Evolutionary conservation across 1,140 invertebrate species (phyloP), one percentile per base, ranked within the genome.

Genomic region (Lasioglossum albipes): DNA sequence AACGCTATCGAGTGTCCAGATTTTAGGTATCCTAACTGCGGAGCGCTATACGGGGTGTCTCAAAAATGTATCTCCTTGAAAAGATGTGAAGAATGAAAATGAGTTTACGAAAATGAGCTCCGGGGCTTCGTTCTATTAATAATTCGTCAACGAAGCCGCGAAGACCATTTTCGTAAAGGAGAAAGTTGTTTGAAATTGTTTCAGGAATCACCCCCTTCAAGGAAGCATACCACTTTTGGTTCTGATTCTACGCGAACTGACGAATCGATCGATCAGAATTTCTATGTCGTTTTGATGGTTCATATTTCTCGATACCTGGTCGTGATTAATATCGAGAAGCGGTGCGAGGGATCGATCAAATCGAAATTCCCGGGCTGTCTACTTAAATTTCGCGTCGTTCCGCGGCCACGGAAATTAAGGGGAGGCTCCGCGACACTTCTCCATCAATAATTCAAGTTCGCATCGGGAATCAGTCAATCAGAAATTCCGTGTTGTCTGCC

Each of bases 401-500:
- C 7, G 36, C 65, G 42, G 36, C 13, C 36, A 6, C 16, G 7
- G 41, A 16, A 66, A 66, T 20, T 42, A 9, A 42, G 18, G 5
- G 18, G 31, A 9, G 57, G 1, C 31, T 0, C 10, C 31, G 31
- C 62, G 45, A 68, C 42, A 2, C 31, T n/a, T 13, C 31, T 22
- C 42, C 42, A 68, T 22, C 45, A 41, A 22, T 41, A 54, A 18
- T 54, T 18, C 20, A n/a, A 36, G 12, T 18, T n/a, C 27, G 27
- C 4, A 41, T 41, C 20, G 45, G 27, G 52, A 66, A 65, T 41
- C 31, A 12, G 31, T 65, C 27, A 41, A 42, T 42, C 31, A 3
- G 41, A 75, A 65, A 54, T 75, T 65, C 73, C n/a, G 27, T 36
- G 36, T 66, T 65, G 27, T 65, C 62, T 65, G 62, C 13, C 62